phyloP scores from a whole-genome alignment of 64 coral and sea anemone species.

The Pocillopora damicornis region DNA sequence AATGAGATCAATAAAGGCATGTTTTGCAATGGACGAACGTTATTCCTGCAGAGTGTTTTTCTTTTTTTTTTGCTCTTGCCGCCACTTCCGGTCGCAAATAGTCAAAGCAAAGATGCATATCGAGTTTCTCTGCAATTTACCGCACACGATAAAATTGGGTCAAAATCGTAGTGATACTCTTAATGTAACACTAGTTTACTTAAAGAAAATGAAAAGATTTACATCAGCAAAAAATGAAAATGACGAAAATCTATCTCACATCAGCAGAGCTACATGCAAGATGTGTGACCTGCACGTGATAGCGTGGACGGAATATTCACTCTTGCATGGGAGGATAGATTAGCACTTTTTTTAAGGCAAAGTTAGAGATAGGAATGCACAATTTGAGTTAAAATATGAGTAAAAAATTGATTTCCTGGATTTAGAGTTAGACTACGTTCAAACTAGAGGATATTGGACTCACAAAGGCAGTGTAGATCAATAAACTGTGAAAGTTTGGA shows the following conservation, averaged over 20 bases:
- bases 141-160: too few species aligned
- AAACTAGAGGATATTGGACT: too few species aligned
- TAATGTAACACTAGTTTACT: background rate
- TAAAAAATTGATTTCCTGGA: background rate
- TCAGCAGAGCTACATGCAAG: background rate
- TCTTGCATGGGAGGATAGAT: background rate
- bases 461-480: background rate
- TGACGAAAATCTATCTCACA: background rate
- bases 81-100: too few species aligned
- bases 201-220: background rate
- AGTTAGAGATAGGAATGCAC: background rate
- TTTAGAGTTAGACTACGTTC: too few species aligned
- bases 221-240: background rate
- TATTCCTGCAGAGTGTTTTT: too few species aligned
- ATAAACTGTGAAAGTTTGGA: background rate
- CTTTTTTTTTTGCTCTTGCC: too few species aligned
- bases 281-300: conserved; percentile 16
- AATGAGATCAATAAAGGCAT: too few species aligned
- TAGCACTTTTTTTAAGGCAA: background rate
- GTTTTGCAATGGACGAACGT: too few species aligned
- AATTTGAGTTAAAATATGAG: background rate
- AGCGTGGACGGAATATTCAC: background rate
- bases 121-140: too few species aligned
- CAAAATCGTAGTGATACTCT: too few species aligned
- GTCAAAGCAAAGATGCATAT: too few species aligned